Evolutionary conservation across 2,888 invertebrate genomes (phyloP).

Genomic region (Tigriopus californicus): DNA sequence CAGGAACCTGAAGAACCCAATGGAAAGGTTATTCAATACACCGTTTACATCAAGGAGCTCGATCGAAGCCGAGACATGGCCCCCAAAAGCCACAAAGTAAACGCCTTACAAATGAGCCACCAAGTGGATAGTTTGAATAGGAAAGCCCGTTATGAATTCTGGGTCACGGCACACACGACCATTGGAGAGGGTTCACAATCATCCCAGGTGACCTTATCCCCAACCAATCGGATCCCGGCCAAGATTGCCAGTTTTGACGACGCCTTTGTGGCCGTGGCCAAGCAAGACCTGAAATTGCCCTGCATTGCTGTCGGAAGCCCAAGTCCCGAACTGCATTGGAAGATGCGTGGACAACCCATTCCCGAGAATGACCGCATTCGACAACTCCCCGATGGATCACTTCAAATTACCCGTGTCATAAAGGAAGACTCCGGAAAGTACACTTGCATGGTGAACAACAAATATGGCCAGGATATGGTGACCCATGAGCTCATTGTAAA

Average conservation of each 20-base stretch:
- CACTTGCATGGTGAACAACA: conserved; percentile 77
- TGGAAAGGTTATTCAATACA: conserved; percentile 79
- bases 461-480: conserved; percentile 76
- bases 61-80: conserved; percentile 5
- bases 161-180: conserved; percentile 82
- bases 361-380: conserved; percentile 44
- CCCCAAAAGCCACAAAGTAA: conserved; percentile 4
- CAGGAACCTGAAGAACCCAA: conserved; percentile 77
- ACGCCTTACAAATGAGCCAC: conserved; percentile 58
- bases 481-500: conserved; percentile 72
- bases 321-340: conserved; percentile 48
- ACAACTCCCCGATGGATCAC: conserved; percentile 68
- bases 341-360: background rate
- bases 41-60: conserved; percentile 48
- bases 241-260: conserved; percentile 88
- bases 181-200: conserved; percentile 85
- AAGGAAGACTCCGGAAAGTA: conserved; percentile 65
- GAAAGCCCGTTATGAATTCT: conserved; percentile 71
- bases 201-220: conserved; percentile 63
- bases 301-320: conserved; percentile 83
- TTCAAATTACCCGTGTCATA: conserved; percentile 72
- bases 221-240: conserved; percentile 68
- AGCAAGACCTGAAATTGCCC: conserved; percentile 72
- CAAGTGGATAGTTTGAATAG: conserved; percentile 64
- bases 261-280: conserved; percentile 40